Evolutionary conservation across 2,113 vertebrate species (phyloP).

Genomic region (Diadophis punctatus): DNA sequence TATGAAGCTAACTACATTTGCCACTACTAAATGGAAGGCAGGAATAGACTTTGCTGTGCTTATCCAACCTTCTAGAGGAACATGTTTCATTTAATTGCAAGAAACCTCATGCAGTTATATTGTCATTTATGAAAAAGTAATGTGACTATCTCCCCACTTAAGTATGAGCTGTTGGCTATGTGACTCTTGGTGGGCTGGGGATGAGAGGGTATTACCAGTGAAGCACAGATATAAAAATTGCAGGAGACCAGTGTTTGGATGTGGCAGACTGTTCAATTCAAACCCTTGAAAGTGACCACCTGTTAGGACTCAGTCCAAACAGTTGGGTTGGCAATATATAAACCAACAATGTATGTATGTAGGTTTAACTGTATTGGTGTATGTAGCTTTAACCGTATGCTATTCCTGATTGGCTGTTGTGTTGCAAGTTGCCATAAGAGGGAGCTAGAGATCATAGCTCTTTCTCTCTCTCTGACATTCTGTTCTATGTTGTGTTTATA

Average conservation of each 20-base stretch:
- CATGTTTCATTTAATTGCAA: not conserved
- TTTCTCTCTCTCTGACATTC: too few species aligned
- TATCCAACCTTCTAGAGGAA: not conserved
- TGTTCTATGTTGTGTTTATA: too few species aligned
- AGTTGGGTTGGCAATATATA: too few species aligned
- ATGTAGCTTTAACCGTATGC: too few species aligned
- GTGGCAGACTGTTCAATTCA: not conserved
- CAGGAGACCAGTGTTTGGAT: not conserved
- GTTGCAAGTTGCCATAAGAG: too few species aligned
- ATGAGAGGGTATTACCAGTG: not conserved
- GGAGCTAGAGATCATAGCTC: too few species aligned
- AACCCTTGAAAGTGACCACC: not conserved
- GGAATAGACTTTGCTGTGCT: not conserved
- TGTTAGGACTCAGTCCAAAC: too few species aligned
- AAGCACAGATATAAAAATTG: not conserved
- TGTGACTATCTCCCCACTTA: not conserved
- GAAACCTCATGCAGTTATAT: not conserved
- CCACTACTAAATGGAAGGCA: not conserved
- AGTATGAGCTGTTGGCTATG: not conserved
- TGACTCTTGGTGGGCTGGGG: not conserved
- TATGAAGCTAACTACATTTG: not conserved
- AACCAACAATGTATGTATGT: too few species aligned
- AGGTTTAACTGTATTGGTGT: too few species aligned
- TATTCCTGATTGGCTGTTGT: too few species aligned
- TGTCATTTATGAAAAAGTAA: conserved; percentile 21